Conservation (phyloP, 2,113 vertebrate species). For the Holacanthus passer region DNA sequence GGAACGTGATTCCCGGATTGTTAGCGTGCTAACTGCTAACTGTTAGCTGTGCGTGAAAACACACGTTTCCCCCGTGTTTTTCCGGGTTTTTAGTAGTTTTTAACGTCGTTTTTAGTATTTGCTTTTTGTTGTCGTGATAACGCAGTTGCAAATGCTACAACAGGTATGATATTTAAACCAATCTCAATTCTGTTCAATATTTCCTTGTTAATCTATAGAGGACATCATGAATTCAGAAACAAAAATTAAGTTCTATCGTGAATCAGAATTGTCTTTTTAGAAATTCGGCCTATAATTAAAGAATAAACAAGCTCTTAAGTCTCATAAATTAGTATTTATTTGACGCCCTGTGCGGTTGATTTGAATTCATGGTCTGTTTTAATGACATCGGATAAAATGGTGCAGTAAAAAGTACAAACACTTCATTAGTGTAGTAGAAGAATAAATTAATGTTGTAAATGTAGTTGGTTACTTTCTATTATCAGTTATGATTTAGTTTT, state of each 20-base stretch:
- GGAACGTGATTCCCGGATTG: neutral
- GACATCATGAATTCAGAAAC: neutral
- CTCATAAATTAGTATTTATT: neutral
- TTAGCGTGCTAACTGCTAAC: neutral
- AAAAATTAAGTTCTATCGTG: fast-evolving
- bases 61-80: neutral
- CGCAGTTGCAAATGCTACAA: neutral
- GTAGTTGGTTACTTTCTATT: too few relatives aligned
- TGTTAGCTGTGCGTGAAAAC: neutral
- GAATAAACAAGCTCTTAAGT: neutral
- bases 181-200: neutral
- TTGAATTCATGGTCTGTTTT: too few relatives aligned
- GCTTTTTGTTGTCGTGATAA: neutral
- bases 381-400: too few relatives aligned
- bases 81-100: neutral
- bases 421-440: too few relatives aligned
- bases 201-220: neutral
- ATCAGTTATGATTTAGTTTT: too few relatives aligned
- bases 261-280: neutral
- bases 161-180: neutral
- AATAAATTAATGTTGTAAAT: too few relatives aligned
- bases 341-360: too few relatives aligned
- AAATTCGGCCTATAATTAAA: neutral
- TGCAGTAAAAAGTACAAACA: too few relatives aligned
- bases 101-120: neutral